Percentiles rank a stretch among this genome's conserved stretches.
These are phyloP conservation scores for Aratinga solstitialis DNA, from an alignment of 2,797 vertebrate genomes.

Conservation along the genomic window DNA sequence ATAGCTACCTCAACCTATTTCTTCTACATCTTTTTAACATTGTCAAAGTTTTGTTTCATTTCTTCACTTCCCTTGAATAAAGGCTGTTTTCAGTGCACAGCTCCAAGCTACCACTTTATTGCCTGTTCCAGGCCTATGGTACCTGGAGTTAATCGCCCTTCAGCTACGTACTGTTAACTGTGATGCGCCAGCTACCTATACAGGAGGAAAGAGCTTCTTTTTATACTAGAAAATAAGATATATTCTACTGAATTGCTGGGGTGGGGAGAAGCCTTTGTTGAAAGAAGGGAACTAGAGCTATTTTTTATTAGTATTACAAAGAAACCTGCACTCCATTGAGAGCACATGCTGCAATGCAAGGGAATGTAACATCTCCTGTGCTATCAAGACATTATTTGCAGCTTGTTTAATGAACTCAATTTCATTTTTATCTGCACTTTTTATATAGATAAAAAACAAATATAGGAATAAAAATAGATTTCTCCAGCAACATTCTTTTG, in stretches of 20 bases:
- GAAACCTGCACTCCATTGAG: slow-evolving; percentile 33
- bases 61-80: slow-evolving; percentile 51
- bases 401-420: slow-evolving; percentile 65
- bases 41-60: slow-evolving; percentile 69
- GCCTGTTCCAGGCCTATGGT: slow-evolving; percentile 54
- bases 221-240: slow-evolving; percentile 55
- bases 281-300: slow-evolving; percentile 43
- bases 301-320: slow-evolving; percentile 68
- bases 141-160: slow-evolving; percentile 68
- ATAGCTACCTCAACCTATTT: slow-evolving; percentile 43
- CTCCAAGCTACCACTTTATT: slow-evolving; percentile 69
- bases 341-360: neutral
- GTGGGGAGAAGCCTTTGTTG: slow-evolving; percentile 44
- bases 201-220: slow-evolving; percentile 43
- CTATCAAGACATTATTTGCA: slow-evolving; percentile 55
- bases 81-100: slow-evolving; percentile 54
- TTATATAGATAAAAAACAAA: slow-evolving; percentile 69
- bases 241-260: slow-evolving; percentile 18
- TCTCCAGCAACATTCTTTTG: neutral
- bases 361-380: slow-evolving; percentile 20
- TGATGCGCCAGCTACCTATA: slow-evolving; percentile 58
- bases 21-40: slow-evolving; percentile 17
- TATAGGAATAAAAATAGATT: slow-evolving; percentile 48
- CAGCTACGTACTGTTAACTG: slow-evolving; percentile 67
- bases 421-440: slow-evolving; percentile 63